These are phyloP conservation scores for Cotesia vestalis DNA, from an alignment of 1,140 invertebrate genomes.

Conservation along the genomic window DNA sequence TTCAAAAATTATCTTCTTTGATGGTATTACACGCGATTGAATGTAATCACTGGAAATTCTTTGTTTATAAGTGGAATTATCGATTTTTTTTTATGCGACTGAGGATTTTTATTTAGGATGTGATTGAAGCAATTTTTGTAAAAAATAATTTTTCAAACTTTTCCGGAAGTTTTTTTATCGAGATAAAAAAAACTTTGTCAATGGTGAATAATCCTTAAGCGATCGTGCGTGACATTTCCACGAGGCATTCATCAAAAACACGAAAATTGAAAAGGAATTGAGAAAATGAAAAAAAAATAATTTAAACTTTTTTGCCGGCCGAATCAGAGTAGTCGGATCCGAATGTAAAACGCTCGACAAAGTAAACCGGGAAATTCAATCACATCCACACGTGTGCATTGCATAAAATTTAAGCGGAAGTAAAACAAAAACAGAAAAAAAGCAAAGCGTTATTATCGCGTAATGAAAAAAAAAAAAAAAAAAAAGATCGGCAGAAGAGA, in stretches of 20 bases:
- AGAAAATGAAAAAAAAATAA: slow-evolving; percentile 15
- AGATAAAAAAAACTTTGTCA: neutral
- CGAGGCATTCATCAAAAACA: slow-evolving; percentile 33
- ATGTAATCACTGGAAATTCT: too few relatives aligned
- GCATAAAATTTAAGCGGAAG: too few relatives aligned
- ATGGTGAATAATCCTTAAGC: slow-evolving; percentile 16
- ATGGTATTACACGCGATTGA: too few relatives aligned
- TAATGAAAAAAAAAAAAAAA: neutral
- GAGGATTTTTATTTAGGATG: neutral
- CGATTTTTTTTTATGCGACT: too few relatives aligned
- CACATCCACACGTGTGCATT: too few relatives aligned
- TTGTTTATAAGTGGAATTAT: too few relatives aligned
- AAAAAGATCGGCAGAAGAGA: neutral
- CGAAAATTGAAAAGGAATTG: slow-evolving; percentile 20
- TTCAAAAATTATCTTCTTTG: too few relatives aligned
- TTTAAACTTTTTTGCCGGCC: neutral
- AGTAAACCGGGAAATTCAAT: too few relatives aligned
- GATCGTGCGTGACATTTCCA: slow-evolving; percentile 12
- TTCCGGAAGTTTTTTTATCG: slow-evolving; percentile 1
- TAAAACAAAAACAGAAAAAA: too few relatives aligned
- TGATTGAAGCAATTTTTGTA: neutral
- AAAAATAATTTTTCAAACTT: neutral
- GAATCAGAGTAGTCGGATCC: neutral
- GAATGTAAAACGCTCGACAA: slow-evolving; percentile 2
- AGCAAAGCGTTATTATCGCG: too few relatives aligned